Percentiles rank a stretch among this genome's conserved stretches.
These are phyloP conservation scores for Squalus acanthias DNA, from an alignment of 2,797 vertebrate species.

Conservation along the genomic window DNA sequence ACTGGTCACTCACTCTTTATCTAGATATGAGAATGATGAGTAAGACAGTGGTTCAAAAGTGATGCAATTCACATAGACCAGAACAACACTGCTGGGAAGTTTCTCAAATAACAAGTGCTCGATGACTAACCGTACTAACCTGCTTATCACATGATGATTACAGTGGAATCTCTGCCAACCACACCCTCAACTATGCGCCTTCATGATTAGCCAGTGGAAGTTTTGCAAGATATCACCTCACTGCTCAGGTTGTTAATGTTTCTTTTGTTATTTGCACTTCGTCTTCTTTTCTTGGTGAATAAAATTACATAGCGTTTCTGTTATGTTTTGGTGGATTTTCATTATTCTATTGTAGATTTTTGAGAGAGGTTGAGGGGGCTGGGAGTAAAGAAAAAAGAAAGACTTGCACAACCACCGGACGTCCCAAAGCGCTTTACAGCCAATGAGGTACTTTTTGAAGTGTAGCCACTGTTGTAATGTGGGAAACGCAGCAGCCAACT, in stretches of 20 bases:
- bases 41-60: not conserved
- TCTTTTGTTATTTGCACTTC: not conserved
- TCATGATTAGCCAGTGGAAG: not conserved
- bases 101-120: not conserved
- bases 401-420: no score
- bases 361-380: not conserved
- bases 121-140: not conserved
- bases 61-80: not conserved
- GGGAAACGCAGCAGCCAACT: no score
- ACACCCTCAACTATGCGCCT: not conserved
- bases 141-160: not conserved
- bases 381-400: not conserved
- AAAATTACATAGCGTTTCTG: not conserved
- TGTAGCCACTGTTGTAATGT: no score
- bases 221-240: not conserved
- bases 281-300: not conserved
- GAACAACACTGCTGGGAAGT: not conserved
- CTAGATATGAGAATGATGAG: not conserved
- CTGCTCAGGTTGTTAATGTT: not conserved
- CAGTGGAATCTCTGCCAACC: not conserved
- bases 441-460: no score
- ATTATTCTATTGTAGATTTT: not conserved
- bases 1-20: not conserved
- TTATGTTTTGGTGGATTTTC: not conserved
- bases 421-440: no score